Conservation (phyloP, 2,113 vertebrate genomes). For the Eleginops maclovinus region DNA sequence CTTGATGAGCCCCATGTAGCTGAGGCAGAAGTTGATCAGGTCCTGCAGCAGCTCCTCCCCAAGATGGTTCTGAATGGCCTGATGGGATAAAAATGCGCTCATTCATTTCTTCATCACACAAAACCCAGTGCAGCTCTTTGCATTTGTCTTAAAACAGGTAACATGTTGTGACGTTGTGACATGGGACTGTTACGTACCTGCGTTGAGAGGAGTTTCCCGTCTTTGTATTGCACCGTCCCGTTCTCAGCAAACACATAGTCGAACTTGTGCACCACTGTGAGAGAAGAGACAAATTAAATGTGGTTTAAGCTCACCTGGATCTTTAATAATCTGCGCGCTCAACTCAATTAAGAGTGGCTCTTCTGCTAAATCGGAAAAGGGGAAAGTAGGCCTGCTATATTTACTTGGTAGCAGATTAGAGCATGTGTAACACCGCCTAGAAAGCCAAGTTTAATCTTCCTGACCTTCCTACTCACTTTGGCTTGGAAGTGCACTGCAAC, state of each 20-base stretch:
- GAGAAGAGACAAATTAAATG: constrained; percentile 27
- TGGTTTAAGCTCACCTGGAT: neutral
- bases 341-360: neutral
- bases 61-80: constrained; percentile 96
- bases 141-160: neutral
- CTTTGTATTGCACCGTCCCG: constrained; percentile 96
- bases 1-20: constrained; percentile 95
- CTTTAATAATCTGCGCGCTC: neutral
- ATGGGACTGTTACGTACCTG: constrained; percentile 83
- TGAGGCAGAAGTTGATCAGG: constrained; percentile 98
- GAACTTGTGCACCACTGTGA: constrained; percentile 93
- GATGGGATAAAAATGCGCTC: neutral
- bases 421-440: constrained; percentile 7
- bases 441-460: constrained; percentile 9
- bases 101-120: neutral
- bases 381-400: neutral
- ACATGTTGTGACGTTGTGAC: neutral
- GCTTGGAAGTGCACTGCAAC: neutral
- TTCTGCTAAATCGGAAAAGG: neutral
- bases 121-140: neutral
- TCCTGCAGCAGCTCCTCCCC: constrained; percentile 98
- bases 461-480: constrained; percentile 29
- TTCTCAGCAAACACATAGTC: constrained; percentile 99
- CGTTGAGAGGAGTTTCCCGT: constrained; percentile 93
- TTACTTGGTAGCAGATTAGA: constrained; percentile 44